Conservation (phyloP, 2,888 invertebrate species). For the Morinoia aosen region DNA sequence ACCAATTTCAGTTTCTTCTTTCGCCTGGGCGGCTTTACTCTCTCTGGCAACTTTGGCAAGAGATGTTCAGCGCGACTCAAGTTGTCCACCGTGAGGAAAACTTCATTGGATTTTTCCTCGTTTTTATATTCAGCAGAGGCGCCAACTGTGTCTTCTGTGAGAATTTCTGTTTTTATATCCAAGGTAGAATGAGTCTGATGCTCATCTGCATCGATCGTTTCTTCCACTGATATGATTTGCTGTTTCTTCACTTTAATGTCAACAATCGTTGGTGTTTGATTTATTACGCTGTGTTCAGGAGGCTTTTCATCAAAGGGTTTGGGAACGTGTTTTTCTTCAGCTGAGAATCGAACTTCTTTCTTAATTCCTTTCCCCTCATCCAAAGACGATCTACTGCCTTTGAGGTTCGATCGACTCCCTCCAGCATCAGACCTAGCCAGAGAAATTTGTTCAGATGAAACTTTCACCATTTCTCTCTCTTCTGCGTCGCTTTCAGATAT, state of each 20-base stretch:
- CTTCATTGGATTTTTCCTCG: not conserved
- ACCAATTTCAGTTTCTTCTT: conserved; percentile 63
- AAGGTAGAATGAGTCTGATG: not conserved
- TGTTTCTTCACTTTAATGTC: conserved; percentile 13
- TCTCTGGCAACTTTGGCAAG: conserved; percentile 62
- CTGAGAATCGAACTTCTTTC: conserved; percentile 66
- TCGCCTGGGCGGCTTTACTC: conserved; percentile 64
- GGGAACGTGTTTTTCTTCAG: conserved; percentile 28
- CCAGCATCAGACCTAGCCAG: not conserved
- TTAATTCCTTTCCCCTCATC: conserved; percentile 58
- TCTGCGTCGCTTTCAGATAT: conserved; percentile 62
- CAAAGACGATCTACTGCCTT: conserved; percentile 57
- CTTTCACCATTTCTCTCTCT: conserved; percentile 23
- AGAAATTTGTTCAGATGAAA: not conserved
- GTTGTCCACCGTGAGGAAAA: not conserved
- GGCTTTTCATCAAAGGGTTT: conserved; percentile 24
- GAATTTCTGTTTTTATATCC: not conserved
- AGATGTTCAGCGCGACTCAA: conserved; percentile 55
- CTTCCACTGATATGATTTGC: conserved; percentile 16
- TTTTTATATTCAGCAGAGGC: not conserved
- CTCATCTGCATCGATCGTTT: conserved; percentile 12
- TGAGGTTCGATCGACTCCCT: conserved; percentile 61
- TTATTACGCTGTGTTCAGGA: not conserved
- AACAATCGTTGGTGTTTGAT: not conserved
- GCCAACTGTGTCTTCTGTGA: not conserved